Percentiles rank a stretch among this genome's conserved stretches.
phyloP scores from a whole-genome alignment of 2,113 vertebrate species.

The Panurus biarmicus region DNA sequence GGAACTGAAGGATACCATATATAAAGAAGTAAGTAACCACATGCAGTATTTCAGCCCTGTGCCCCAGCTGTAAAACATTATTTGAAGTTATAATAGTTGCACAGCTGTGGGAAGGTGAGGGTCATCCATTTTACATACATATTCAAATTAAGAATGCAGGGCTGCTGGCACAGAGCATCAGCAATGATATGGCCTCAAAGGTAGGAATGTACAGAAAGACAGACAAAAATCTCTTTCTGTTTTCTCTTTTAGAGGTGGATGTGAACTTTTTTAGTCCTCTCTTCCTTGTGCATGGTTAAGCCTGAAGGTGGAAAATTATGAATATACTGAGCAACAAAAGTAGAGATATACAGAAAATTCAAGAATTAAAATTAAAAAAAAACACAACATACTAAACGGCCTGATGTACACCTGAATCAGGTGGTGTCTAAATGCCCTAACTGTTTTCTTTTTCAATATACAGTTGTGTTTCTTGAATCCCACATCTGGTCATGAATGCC shows the following conservation, averaged over 20 bases:
- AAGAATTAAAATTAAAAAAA: background rate
- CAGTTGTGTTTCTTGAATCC: background rate
- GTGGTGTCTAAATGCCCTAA: background rate
- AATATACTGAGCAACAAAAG: background rate
- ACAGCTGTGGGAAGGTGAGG: constrained; percentile 54
- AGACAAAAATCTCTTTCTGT: background rate
- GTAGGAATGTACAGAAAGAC: constrained; percentile 40
- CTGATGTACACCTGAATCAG: background rate
- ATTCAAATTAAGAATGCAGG: constrained; percentile 68
- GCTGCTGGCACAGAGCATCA: constrained; percentile 56
- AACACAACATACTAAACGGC: background rate
- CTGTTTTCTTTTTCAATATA: background rate
- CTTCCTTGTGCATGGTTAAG: background rate
- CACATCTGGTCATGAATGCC: background rate
- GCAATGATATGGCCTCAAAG: constrained; percentile 31
- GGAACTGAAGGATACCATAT: constrained; percentile 58
- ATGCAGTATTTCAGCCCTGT: constrained; percentile 62
- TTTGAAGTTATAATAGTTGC: constrained; percentile 67
- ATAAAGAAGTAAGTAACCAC: constrained; percentile 54
- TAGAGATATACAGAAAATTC: background rate
- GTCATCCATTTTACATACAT: constrained; percentile 60
- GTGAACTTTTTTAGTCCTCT: background rate
- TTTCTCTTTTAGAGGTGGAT: background rate
- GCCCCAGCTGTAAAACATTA: constrained; percentile 68
- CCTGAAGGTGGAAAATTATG: background rate